These are phyloP conservation scores for Phalloptychus januarius DNA, from an alignment of 2,797 vertebrate genomes.

Conservation along the genomic window DNA sequence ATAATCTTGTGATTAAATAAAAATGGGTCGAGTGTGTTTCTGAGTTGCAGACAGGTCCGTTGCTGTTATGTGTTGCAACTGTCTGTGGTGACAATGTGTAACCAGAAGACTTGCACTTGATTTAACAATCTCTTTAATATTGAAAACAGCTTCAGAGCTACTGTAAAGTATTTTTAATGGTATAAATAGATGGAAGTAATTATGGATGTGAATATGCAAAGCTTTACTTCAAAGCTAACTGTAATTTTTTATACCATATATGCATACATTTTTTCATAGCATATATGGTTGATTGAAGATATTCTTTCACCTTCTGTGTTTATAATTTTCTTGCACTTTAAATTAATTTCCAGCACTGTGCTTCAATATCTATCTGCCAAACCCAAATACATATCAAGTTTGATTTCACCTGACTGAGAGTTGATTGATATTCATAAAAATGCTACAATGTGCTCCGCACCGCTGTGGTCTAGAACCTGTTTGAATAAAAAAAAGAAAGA, in stretches of 20 bases:
- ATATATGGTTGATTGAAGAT: conserved; percentile 17
- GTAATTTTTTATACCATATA: not conserved
- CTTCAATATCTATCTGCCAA: conserved; percentile 11
- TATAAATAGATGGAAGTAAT: conserved; percentile 12
- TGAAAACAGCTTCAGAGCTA: conserved; percentile 3
- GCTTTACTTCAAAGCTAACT: conserved; percentile 2
- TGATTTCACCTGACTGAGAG: conserved; percentile 18
- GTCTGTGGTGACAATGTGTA: not conserved
- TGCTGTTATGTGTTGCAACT: conserved; percentile 21
- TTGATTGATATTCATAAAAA: conserved; percentile 19
- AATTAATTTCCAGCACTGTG: conserved; percentile 8
- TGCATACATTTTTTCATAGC: not conserved
- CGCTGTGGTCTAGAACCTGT: conserved; percentile 4
- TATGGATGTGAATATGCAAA: not conserved
- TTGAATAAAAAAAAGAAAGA: conserved; percentile 24
- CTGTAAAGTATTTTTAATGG: conserved; percentile 5
- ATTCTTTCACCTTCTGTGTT: conserved; percentile 5
- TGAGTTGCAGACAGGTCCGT: conserved; percentile 6
- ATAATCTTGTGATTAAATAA: conserved; percentile 15
- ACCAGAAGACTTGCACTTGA: conserved; percentile 11
- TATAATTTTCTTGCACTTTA: conserved; percentile 15
- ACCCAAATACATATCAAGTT: conserved; percentile 20
- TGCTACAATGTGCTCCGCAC: conserved; percentile 8
- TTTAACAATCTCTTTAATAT: conserved; percentile 21
- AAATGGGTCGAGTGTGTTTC: conserved; percentile 9